A percentile compares a stretch with the other conserved stretches of the same genome.
phyloP scores from a whole-genome alignment of 2,888 invertebrate species.

The Archips crataeganus region DNA sequence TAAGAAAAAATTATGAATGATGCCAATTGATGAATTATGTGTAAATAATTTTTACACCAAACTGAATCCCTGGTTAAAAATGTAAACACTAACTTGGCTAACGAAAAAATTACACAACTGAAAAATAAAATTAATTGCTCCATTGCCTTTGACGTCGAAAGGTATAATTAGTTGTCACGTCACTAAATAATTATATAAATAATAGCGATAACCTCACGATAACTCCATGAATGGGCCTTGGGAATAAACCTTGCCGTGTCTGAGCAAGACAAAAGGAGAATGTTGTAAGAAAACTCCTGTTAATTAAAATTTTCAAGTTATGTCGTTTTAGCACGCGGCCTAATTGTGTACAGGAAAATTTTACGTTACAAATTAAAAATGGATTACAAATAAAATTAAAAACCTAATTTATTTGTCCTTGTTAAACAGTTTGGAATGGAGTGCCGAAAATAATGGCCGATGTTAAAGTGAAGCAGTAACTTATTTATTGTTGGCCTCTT shows the following conservation, averaged over 20 bases:
- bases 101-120: background rate
- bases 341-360: background rate
- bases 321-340: background rate
- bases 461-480: no score
- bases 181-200: slow-evolving; percentile 64
- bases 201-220: slow-evolving; percentile 52
- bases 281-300: slow-evolving; percentile 41
- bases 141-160: slow-evolving; percentile 47
- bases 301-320: slow-evolving; percentile 32
- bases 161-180: slow-evolving; percentile 49
- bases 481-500: no score
- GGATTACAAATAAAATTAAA: background rate
- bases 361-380: background rate
- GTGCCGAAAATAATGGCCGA: no score
- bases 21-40: no score
- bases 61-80: no score
- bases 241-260: slow-evolving; percentile 44
- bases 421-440: no score
- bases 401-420: no score
- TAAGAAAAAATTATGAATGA: no score
- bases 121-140: slow-evolving; percentile 41
- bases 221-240: slow-evolving; percentile 50
- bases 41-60: no score
- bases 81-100: no score
- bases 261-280: slow-evolving; percentile 32